phyloP scores from a whole-genome alignment of 37 sponge, comb jelly and placozoan species.

The Tethya wilhelma region DNA sequence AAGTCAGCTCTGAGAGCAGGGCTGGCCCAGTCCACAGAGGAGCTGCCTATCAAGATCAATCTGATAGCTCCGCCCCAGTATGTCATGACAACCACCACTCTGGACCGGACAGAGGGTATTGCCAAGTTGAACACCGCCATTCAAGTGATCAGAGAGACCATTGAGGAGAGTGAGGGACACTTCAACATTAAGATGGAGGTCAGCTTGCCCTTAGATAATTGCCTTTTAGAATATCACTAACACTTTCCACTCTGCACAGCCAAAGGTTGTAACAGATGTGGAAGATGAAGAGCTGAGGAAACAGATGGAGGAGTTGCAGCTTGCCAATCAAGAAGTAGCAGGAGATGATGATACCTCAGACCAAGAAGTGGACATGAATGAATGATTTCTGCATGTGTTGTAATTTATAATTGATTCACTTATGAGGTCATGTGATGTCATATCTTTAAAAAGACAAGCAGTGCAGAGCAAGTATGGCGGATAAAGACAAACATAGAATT shows the following conservation, averaged over 20 bases:
- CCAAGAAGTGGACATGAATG: constrained; percentile 61
- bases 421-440: too few species aligned
- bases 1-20: constrained; percentile 88
- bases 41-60: constrained; percentile 90
- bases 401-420: not conserved
- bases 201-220: not conserved
- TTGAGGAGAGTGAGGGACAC: constrained; percentile 90
- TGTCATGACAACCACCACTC: constrained; percentile 90
- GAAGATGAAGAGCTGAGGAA: constrained; percentile 90
- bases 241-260: constrained; percentile 55
- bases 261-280: constrained; percentile 93
- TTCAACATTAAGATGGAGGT: constrained; percentile 91
- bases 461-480: too few species aligned
- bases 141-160: constrained; percentile 82
- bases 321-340: constrained; percentile 86
- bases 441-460: too few species aligned
- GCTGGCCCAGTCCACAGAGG: constrained; percentile 79
- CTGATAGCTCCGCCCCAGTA: constrained; percentile 98
- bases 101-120: constrained; percentile 92
- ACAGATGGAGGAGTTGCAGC: constrained; percentile 88
- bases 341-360: constrained; percentile 91
- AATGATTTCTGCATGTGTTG: not conserved
- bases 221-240: too few species aligned
- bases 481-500: too few species aligned
- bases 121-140: constrained; percentile 84